Base-by-base conservation (phyloP, 2,113 vertebrate genomes). In the Trematomus loennbergii region DNA sequence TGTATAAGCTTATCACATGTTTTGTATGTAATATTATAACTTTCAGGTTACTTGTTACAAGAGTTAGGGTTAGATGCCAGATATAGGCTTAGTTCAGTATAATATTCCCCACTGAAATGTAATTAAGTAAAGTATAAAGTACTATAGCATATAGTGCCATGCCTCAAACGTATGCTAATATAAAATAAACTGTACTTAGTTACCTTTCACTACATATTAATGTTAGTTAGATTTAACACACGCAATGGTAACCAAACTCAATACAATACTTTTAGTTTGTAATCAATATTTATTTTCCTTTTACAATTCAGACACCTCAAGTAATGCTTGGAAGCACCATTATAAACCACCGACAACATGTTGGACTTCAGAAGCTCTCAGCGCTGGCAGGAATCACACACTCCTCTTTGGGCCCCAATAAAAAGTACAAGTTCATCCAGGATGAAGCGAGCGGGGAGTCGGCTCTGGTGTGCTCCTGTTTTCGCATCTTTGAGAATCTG, bases 361-460 rank as follows among this genome's bases (percentile, higher is more conserved):
- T 87, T 17, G 93, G 93, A 12, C 84, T 94, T 71, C 93, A 93
- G 86, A 75, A 86, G 53, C 86, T 94, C 17, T 72, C 78, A 0
- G 88, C 78, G 0, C 52, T 93, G 72, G 84, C 90, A 43, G 85
- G 59, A 22, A 40, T 82, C 43, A n/a, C 75, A 1, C 84, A 46
- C 17, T 88, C 83, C 1, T 87, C 50, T 18, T 4, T 94, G 69
- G 93, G 93, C 8, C 92, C 92, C 15, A 2, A 29, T 36, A 91
- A 89, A 78, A 89, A 22, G 43, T 91, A 70, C 83, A 94, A 89
- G 78, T 90, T 93, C 7, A 83, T 93, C 80, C 89, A 79, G 22
- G 89, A 93, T 55, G 92, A 91, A 5, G 1, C 20, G 0, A 88
- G 65, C 0, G 84, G 84, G 16, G 90, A 90, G 55, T 90, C 91